These are phyloP conservation scores for Anabacerthia variegaticeps DNA, from an alignment of 2,797 vertebrate genomes.

Conservation along the genomic window DNA sequence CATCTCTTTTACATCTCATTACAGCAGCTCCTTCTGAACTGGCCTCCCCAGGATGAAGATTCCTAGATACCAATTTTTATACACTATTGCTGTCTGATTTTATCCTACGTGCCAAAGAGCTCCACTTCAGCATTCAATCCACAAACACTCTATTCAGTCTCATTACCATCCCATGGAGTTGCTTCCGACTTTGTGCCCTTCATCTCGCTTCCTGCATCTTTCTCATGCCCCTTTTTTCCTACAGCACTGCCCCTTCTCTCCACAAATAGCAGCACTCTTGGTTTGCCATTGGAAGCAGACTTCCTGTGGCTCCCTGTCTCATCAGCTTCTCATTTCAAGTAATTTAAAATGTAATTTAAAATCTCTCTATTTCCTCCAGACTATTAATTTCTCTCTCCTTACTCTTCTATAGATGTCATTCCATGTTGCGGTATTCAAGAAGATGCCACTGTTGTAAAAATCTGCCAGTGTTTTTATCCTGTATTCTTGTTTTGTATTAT, in stretches of 20 bases:
- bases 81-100: not conserved
- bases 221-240: conserved; percentile 35
- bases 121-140: conserved; percentile 4
- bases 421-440: not conserved
- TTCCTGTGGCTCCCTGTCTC: conserved; percentile 66
- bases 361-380: conserved; percentile 63
- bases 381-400: conserved; percentile 68
- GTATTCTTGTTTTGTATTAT: conserved; percentile 14
- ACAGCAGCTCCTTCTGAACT: conserved; percentile 1
- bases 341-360: conserved; percentile 72
- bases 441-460: conserved; percentile 15
- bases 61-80: not conserved
- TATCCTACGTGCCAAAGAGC: not conserved
- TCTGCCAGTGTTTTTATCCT: conserved; percentile 28
- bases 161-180: conserved; percentile 34
- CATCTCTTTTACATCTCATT: conserved; percentile 39
- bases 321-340: conserved; percentile 69
- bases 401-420: conserved; percentile 46
- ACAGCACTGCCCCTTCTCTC: conserved; percentile 54
- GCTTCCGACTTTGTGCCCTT: conserved; percentile 52
- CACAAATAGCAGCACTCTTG: conserved; percentile 70
- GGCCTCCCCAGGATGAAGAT: conserved; percentile 12
- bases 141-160: conserved; percentile 1
- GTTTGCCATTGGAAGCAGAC: conserved; percentile 63
- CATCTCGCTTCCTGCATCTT: conserved; percentile 51